Evolutionary conservation across 1,140 invertebrate genomes (phyloP).

Genomic region (Brachionus plicatilis): DNA sequence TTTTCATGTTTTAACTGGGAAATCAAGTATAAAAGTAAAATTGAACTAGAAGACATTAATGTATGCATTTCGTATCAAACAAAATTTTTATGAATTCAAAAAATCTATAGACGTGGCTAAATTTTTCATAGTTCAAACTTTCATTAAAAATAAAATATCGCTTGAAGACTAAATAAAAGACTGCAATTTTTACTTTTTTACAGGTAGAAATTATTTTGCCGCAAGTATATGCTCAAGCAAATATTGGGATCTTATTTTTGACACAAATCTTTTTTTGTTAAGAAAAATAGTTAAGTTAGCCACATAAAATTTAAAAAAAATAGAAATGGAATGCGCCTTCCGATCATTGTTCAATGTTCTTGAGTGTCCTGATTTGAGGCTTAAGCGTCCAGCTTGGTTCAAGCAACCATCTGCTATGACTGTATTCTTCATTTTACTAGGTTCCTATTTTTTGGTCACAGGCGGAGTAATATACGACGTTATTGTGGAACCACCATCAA

Average conservation of each 20-base stretch:
- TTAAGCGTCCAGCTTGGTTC: constrained; percentile 83
- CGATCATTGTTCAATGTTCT: constrained; percentile 73
- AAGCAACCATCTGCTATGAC: constrained; percentile 85
- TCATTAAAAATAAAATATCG: not conserved
- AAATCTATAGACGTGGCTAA: no score
- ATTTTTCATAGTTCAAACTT: not conserved
- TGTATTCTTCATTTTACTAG: constrained; percentile 78
- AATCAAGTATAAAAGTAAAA: no score
- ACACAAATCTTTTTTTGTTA: not conserved
- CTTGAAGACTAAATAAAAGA: not conserved
- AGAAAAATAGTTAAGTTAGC: not conserved
- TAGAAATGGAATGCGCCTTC: constrained; percentile 70
- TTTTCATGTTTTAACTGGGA: no score
- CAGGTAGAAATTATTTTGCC: not conserved
- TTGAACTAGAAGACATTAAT: no score
- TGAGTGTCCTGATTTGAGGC: constrained; percentile 82
- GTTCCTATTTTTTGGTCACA: constrained; percentile 94
- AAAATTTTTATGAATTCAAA: no score
- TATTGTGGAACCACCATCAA: constrained; percentile 93
- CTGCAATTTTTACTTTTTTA: not conserved
- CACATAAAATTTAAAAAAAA: not conserved
- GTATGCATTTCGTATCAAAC: no score
- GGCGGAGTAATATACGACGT: constrained; percentile 98
- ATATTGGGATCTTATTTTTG: not conserved
- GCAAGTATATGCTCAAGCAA: not conserved